Conservation (phyloP, 2,113 vertebrate species). For the Aptenodytes forsteri region DNA sequence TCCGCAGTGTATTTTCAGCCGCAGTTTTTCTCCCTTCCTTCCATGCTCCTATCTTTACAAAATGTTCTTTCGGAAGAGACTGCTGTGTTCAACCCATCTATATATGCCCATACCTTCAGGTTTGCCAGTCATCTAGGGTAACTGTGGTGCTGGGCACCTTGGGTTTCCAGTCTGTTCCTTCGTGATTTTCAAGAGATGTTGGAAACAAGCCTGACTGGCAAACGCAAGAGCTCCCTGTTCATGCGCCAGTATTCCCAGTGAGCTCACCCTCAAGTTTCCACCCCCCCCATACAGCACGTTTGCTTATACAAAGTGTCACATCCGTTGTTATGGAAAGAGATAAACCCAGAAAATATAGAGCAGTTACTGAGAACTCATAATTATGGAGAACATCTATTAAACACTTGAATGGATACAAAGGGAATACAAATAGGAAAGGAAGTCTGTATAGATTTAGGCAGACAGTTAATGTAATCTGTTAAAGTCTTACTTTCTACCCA, state of each 20-base stretch:
- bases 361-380: not conserved
- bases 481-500: not conserved
- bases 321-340: fast-evolving
- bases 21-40: not conserved
- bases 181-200: not conserved
- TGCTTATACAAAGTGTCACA: not conserved
- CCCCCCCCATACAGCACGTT: not conserved
- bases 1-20: not conserved
- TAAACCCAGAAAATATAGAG: not conserved
- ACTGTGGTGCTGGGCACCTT: not conserved
- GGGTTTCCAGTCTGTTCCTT: not conserved
- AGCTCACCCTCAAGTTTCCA: not conserved
- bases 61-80: not conserved
- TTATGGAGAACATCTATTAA: not conserved
- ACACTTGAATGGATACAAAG: not conserved
- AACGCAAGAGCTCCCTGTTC: not conserved
- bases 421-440: not conserved
- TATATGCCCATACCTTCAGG: not conserved
- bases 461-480: not conserved
- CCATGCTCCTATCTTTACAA: not conserved
- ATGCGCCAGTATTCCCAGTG: not conserved
- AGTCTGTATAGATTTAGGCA: not conserved
- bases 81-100: not conserved
- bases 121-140: not conserved
- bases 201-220: not conserved